Conservation (phyloP, 1,140 invertebrate genomes). For the Sycobia sp. region DNA sequence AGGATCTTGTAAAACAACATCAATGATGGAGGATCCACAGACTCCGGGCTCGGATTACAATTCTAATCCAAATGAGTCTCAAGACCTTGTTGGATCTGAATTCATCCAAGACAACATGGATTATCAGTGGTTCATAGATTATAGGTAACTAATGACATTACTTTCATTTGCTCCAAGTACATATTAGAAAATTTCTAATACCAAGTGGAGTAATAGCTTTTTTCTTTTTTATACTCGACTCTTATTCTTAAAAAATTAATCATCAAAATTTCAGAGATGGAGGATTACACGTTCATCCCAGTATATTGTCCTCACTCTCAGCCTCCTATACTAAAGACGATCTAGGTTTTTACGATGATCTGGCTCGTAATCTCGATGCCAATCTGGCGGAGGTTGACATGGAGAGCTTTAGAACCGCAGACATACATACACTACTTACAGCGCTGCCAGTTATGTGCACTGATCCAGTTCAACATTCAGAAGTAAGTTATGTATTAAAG, state of each 20-base stretch:
- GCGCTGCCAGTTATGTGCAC: slow-evolving; percentile 75
- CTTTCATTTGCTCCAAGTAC: background rate
- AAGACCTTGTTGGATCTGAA: slow-evolving; percentile 65
- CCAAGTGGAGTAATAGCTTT: background rate
- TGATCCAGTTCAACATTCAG: slow-evolving; percentile 61
- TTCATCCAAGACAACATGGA: slow-evolving; percentile 88
- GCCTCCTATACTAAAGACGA: slow-evolving; percentile 78
- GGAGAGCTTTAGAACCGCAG: slow-evolving; percentile 89
- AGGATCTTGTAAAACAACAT: slow-evolving; percentile 49
- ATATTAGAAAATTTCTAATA: background rate
- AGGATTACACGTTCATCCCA: slow-evolving; percentile 74
- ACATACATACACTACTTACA: slow-evolving; percentile 84
- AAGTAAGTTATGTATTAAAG: slow-evolving; percentile 42
- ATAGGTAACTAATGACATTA: slow-evolving; percentile 64
- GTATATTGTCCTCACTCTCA: slow-evolving; percentile 79
- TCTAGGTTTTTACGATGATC: slow-evolving; percentile 78
- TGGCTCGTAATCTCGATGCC: slow-evolving; percentile 86
- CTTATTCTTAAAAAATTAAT: slow-evolving; percentile 18
- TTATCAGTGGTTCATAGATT: slow-evolving; percentile 88
- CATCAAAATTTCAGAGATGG: slow-evolving; percentile 69
- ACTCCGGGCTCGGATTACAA: slow-evolving; percentile 69
- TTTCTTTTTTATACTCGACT: background rate
- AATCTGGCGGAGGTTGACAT: slow-evolving; percentile 93
- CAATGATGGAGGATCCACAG: slow-evolving; percentile 59
- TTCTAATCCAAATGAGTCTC: slow-evolving; percentile 62